Conservation (phyloP, 2,113 vertebrate species). For the Rhagologus leucostigma region DNA sequence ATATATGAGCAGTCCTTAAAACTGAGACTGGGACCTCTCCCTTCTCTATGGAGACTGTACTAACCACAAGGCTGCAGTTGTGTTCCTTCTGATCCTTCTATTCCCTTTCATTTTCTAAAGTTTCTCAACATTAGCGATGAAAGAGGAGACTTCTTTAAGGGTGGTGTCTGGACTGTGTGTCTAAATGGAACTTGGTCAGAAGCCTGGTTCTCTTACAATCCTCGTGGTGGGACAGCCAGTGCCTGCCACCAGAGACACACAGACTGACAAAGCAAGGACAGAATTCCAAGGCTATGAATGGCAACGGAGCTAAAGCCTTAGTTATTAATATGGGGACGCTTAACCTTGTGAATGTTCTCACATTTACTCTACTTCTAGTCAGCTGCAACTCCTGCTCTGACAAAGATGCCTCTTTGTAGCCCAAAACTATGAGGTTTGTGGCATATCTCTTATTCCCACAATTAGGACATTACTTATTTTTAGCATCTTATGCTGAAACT, state of each 20-base stretch:
- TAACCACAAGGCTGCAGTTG: not conserved
- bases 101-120: not conserved
- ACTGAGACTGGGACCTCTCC: not conserved
- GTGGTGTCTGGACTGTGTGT: not conserved
- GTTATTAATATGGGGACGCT: not conserved
- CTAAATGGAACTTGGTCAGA: not conserved
- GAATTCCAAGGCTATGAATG: not conserved
- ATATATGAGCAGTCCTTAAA: not conserved
- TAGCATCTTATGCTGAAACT: not conserved
- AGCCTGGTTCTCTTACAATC: not conserved
- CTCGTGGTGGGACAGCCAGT: not conserved
- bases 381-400: not conserved
- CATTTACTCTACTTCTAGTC: not conserved
- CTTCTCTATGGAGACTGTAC: not conserved
- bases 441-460: not conserved
- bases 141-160: not conserved
- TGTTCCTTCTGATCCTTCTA: not conserved
- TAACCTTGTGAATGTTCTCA: not conserved
- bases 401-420: not conserved
- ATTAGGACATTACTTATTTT: not conserved
- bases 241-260: not conserved
- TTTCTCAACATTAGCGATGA: not conserved
- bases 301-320: not conserved
- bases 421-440: not conserved
- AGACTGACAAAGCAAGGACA: not conserved